phyloP scores from a whole-genome alignment of 2,797 vertebrate species.

The Chelmon rostratus region DNA sequence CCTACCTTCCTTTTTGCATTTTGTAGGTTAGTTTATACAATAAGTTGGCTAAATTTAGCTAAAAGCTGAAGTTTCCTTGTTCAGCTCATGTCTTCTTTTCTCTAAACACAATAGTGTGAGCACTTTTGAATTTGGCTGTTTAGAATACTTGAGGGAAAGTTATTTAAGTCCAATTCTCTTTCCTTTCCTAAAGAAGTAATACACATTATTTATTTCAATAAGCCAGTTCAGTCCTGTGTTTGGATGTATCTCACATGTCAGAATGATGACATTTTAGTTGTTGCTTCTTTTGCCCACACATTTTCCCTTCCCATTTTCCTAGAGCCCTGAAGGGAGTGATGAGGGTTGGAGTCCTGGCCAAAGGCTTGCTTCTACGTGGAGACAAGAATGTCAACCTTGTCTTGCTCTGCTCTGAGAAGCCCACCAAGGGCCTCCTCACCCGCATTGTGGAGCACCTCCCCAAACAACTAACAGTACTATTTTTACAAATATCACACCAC shows the following conservation, averaged over 20 bases:
- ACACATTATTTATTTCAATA: not conserved
- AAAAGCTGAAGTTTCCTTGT: not conserved
- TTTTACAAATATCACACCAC: slow-evolving; percentile 17
- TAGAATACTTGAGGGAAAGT: too few species aligned
- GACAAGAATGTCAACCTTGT: slow-evolving; percentile 97
- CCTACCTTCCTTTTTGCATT: not conserved
- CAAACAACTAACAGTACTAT: slow-evolving; percentile 93
- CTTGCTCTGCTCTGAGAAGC: slow-evolving; percentile 95
- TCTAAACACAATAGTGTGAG: too few species aligned
- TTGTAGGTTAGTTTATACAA: too few species aligned
- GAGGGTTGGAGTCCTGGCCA: slow-evolving; percentile 96
- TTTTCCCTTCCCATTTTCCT: not conserved
- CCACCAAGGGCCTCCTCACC: slow-evolving; percentile 90
- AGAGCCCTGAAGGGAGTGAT: slow-evolving; percentile 96
- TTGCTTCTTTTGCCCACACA: not conserved
- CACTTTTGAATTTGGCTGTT: too few species aligned
- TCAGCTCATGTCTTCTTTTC: not conserved
- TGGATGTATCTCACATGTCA: not conserved
- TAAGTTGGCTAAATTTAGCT: not conserved
- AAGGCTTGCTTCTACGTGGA: slow-evolving; percentile 96
- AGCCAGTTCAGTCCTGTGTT: not conserved
- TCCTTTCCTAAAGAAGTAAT: too few species aligned
- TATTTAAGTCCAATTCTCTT: too few species aligned
- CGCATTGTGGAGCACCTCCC: slow-evolving; percentile 96
- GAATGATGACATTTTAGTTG: not conserved